phyloP scores from a whole-genome alignment of 2,888 invertebrate genomes.

The Agelastica alni region DNA sequence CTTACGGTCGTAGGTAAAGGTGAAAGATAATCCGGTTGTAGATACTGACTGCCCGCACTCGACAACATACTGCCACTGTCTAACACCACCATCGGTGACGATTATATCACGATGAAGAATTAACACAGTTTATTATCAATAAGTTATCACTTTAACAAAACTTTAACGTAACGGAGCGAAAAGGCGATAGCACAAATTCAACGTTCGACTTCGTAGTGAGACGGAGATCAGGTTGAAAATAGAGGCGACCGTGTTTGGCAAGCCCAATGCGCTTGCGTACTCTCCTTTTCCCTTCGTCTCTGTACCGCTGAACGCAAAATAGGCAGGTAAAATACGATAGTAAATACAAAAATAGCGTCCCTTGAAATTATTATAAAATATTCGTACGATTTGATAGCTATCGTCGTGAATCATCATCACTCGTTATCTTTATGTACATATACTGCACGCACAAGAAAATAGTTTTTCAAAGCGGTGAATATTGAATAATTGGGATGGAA shows the following conservation, averaged over 20 bases:
- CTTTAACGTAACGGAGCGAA: slow-evolving; percentile 7
- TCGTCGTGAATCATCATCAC: too few relatives aligned
- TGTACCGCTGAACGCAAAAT: slow-evolving; percentile 1
- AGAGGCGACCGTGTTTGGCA: slow-evolving; percentile 28
- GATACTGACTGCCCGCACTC: slow-evolving; percentile 90
- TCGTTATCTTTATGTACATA: too few relatives aligned
- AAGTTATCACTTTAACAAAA: neutral
- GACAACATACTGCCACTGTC: slow-evolving; percentile 90
- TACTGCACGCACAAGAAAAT: too few relatives aligned
- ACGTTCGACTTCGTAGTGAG: slow-evolving; percentile 27
- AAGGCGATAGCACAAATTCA: slow-evolving; percentile 20
- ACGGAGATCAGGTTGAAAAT: slow-evolving; percentile 32
- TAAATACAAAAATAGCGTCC: too few relatives aligned
- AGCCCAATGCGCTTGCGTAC: slow-evolving; percentile 39
- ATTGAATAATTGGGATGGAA: neutral
- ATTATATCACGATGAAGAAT: neutral
- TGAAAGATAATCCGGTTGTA: slow-evolving; percentile 94
- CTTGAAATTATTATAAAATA: too few relatives aligned
- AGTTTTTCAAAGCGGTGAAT: too few relatives aligned
- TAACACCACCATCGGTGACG: slow-evolving; percentile 81
- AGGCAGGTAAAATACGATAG: neutral
- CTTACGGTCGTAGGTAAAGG: slow-evolving; percentile 94
- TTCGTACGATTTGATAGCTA: too few relatives aligned
- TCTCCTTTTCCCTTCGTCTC: slow-evolving; percentile 22
- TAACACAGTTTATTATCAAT: neutral